Evolutionary conservation across 2,113 vertebrate species (phyloP).

Genomic region (Leptobrachium leishanense): DNA sequence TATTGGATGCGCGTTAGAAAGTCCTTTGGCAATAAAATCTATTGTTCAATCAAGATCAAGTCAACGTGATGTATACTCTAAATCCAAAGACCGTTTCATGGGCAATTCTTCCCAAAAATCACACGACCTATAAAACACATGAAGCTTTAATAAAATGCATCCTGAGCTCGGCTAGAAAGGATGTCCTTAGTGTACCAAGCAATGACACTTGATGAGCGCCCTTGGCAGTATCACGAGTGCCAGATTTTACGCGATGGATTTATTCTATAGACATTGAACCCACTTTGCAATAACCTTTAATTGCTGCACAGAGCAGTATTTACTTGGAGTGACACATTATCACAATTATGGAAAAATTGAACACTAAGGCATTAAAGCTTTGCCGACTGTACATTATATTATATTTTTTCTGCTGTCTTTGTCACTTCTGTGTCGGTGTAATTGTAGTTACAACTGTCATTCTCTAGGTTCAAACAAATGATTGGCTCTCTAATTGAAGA

Average conservation of each 20-base stretch:
- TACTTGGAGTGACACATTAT: background rate
- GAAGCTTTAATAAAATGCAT: background rate
- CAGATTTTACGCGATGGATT: background rate
- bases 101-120: background rate
- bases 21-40: background rate
- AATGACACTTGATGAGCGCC: background rate
- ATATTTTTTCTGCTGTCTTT: too few relatives aligned
- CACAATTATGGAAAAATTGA: background rate
- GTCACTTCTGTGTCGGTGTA: too few relatives aligned
- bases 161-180: background rate
- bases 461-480: too few relatives aligned
- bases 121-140: background rate
- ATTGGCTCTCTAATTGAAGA: too few relatives aligned
- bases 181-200: background rate
- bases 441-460: too few relatives aligned
- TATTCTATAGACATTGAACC: background rate
- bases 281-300: slow-evolving; percentile 3
- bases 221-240: background rate
- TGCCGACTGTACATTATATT: too few relatives aligned
- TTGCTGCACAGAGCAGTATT: background rate
- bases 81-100: background rate
- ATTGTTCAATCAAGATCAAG: background rate
- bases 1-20: background rate
- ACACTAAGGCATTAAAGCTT: too few relatives aligned
- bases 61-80: background rate